Evolutionary conservation across 2,888 invertebrate species (phyloP).

Genomic region (Amphipoea oculea): DNA sequence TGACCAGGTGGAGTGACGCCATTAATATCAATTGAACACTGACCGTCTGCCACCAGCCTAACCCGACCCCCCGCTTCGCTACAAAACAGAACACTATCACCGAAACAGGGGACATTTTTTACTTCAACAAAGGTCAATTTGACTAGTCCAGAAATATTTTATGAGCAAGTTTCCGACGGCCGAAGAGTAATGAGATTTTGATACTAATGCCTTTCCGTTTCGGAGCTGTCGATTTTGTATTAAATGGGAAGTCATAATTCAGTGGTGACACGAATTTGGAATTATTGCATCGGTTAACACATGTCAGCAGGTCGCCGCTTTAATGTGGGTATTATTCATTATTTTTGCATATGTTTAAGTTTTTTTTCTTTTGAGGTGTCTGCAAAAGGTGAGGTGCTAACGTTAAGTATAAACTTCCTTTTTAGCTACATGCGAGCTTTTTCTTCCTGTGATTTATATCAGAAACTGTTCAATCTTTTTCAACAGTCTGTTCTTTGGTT

Average conservation of each 20-base stretch:
- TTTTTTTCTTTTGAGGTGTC: slow-evolving; percentile 17
- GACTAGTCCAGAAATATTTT: slow-evolving; percentile 83
- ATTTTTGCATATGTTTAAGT: slow-evolving; percentile 38
- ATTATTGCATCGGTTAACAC: slow-evolving; percentile 60
- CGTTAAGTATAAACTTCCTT: slow-evolving; percentile 14
- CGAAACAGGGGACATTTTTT: slow-evolving; percentile 41
- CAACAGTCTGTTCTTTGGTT: not conserved
- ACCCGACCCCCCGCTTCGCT: slow-evolving; percentile 71
- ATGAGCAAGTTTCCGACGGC: slow-evolving; percentile 83
- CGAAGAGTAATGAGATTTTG: slow-evolving; percentile 85
- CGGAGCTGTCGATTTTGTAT: slow-evolving; percentile 67
- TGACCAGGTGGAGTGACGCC: slow-evolving; percentile 86
- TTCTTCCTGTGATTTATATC: not conserved
- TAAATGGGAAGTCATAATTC: slow-evolving; percentile 66
- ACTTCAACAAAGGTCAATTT: slow-evolving; percentile 68
- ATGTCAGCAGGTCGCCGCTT: slow-evolving; percentile 39
- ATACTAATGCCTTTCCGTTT: slow-evolving; percentile 76
- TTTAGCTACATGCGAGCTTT: not conserved
- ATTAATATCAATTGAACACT: slow-evolving; percentile 89
- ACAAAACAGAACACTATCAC: slow-evolving; percentile 47
- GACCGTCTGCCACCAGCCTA: slow-evolving; percentile 82
- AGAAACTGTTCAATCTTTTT: not conserved
- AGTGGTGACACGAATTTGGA: slow-evolving; percentile 59
- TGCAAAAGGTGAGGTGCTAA: slow-evolving; percentile 7
- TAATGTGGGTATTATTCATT: slow-evolving; percentile 31